Conservation (phyloP, 2,113 vertebrate species). For the Oostethus manadensis region DNA sequence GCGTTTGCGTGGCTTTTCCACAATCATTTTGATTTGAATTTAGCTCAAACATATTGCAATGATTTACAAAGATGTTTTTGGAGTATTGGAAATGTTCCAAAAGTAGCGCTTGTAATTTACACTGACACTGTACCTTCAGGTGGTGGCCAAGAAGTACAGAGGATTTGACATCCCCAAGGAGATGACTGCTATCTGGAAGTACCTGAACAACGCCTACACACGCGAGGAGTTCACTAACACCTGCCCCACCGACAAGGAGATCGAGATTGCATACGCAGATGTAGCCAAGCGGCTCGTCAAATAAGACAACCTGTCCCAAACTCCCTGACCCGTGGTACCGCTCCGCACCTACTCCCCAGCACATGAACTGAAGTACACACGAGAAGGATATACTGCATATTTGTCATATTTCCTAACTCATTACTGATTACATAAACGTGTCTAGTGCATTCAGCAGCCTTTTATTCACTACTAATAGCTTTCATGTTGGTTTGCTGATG, state of each 20-base stretch:
- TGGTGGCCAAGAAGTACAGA: slow-evolving; percentile 94
- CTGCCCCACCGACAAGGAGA: slow-evolving; percentile 94
- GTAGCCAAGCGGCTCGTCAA: slow-evolving; percentile 97
- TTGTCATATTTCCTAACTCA: slow-evolving; percentile 51
- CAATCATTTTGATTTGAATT: too few species aligned
- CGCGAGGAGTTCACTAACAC: slow-evolving; percentile 98
- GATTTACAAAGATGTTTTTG: too few species aligned
- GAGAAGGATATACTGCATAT: slow-evolving; percentile 62
- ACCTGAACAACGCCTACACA: slow-evolving; percentile 88
- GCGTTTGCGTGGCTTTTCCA: too few species aligned
- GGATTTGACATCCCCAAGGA: slow-evolving; percentile 93
- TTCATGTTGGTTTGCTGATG: slow-evolving; percentile 22
- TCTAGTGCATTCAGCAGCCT: slow-evolving; percentile 26
- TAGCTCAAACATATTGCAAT: too few species aligned
- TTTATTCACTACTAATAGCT: slow-evolving; percentile 23
- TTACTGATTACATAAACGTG: slow-evolving; percentile 37
- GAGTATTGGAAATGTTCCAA: background rate
- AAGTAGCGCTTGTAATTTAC: background rate
- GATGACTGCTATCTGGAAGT: slow-evolving; percentile 92
- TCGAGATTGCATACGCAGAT: slow-evolving; percentile 93
- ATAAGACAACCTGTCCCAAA: slow-evolving; percentile 57
- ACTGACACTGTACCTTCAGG: slow-evolving; percentile 65
- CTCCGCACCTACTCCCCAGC: slow-evolving; percentile 9
- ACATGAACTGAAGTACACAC: slow-evolving; percentile 53
- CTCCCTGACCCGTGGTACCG: background rate